Conservation (phyloP, 2,797 vertebrate species). For the Hyperoplus lanceolatus region DNA sequence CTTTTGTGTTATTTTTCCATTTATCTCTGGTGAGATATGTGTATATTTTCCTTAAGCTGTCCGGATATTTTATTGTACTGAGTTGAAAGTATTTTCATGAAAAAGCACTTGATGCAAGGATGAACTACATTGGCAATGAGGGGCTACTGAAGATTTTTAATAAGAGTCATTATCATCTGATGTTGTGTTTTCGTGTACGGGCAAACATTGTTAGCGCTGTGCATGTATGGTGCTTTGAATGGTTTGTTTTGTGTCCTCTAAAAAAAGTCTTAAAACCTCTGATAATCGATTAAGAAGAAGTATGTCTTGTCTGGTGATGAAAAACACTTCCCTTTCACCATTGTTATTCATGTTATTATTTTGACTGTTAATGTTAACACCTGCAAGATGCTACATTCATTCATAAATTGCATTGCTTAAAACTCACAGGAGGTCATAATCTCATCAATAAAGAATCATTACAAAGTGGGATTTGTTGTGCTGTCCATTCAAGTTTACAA, state of each 20-base stretch:
- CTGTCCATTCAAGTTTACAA: background rate
- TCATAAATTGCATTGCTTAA: slow-evolving; percentile 8
- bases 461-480: background rate
- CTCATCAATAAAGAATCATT: slow-evolving; percentile 59
- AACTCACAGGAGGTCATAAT: slow-evolving; percentile 1
- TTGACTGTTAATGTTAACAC: slow-evolving; percentile 15
- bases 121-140: slow-evolving; percentile 28
- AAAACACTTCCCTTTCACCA: slow-evolving; percentile 8
- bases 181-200: slow-evolving; percentile 23
- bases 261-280: slow-evolving; percentile 30
- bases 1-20: slow-evolving; percentile 54
- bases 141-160: slow-evolving; percentile 26
- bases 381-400: slow-evolving; percentile 19
- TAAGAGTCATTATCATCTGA: background rate
- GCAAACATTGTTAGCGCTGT: slow-evolving; percentile 43
- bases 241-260: slow-evolving; percentile 41
- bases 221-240: slow-evolving; percentile 55
- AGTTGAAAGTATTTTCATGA: slow-evolving; percentile 66
- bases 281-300: slow-evolving; percentile 10
- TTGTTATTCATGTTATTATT: slow-evolving; percentile 19
- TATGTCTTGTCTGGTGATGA: background rate
- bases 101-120: slow-evolving; percentile 49
- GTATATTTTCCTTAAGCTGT: slow-evolving; percentile 51
- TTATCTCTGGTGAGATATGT: slow-evolving; percentile 49
- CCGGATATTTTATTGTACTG: slow-evolving; percentile 65